phyloP scores from a whole-genome alignment of 2,888 invertebrate genomes.

The Theretra japonica region DNA sequence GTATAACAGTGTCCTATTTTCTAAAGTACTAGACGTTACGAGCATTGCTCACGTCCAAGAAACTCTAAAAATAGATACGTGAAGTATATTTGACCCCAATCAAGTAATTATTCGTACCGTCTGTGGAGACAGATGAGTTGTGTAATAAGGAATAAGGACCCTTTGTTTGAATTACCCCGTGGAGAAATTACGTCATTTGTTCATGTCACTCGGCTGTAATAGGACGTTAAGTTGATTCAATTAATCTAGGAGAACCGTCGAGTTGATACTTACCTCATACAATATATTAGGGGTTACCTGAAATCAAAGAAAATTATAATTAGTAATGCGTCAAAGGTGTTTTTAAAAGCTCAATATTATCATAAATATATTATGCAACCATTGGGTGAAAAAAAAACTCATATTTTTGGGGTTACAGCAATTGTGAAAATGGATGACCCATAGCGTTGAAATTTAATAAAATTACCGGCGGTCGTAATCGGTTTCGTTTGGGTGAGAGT shows the following conservation, averaged over 20 bases:
- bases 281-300: not conserved
- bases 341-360: no score
- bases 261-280: constrained; percentile 10
- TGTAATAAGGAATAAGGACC: constrained; percentile 48
- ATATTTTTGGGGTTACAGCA: no score
- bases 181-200: constrained; percentile 53
- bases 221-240: constrained; percentile 37
- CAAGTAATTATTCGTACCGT: constrained; percentile 56
- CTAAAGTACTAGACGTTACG: not conserved
- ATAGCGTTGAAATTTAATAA: no score
- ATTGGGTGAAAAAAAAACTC: no score
- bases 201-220: constrained; percentile 47
- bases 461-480: no score
- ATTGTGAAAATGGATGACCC: no score
- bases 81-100: constrained; percentile 35
- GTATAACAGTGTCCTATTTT: no score
- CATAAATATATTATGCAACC: no score
- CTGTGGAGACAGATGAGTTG: constrained; percentile 53
- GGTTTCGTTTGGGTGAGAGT: no score
- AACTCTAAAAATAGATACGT: constrained; percentile 31
- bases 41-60: constrained; percentile 1
- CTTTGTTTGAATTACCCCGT: constrained; percentile 43
- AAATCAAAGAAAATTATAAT: constrained; percentile 15
- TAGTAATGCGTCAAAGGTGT: not conserved
- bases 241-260: not conserved